Evolutionary conservation across 2,888 invertebrate species (phyloP).

Genomic region (Scaptodrosophila latifasciaeformis): DNA sequence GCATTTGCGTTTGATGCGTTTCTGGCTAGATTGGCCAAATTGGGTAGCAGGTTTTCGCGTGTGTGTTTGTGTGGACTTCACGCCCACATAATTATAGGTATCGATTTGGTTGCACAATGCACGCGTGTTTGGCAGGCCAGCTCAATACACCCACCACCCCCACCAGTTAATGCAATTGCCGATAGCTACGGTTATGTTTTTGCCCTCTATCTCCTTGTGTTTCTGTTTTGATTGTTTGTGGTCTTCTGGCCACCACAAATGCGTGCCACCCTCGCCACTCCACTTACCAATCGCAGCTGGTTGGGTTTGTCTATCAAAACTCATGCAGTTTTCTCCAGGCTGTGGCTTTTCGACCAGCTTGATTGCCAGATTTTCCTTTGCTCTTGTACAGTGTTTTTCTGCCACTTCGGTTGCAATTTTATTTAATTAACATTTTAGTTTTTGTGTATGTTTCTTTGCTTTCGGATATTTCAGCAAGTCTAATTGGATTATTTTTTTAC

Average conservation of each 20-base stretch:
- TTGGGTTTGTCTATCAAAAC: too few species aligned
- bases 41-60: conserved; percentile 27
- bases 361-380: conserved; percentile 2
- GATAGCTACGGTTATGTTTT: too few species aligned
- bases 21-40: conserved; percentile 13
- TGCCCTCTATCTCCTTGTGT: too few species aligned
- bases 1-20: conserved; percentile 50
- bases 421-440: conserved; percentile 39
- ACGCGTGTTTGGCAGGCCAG: conserved; percentile 15
- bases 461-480: background rate
- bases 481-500: conserved; percentile 40
- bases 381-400: conserved; percentile 1
- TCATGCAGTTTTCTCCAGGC: conserved; percentile 33
- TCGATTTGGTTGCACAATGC: conserved; percentile 37
- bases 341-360: conserved; percentile 5
- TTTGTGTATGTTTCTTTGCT: conserved; percentile 21
- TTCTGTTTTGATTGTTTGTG: conserved; percentile 39
- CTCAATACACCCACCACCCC: background rate
- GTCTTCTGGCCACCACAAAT: conserved; percentile 30
- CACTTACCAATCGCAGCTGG: background rate
- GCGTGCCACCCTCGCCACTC: background rate
- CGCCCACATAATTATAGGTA: conserved; percentile 63
- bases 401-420: conserved; percentile 14
- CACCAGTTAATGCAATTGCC: too few species aligned
- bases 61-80: conserved; percentile 31